phyloP scores from a whole-genome alignment of 1,140 invertebrate genomes.

The Euwallacea similis region DNA sequence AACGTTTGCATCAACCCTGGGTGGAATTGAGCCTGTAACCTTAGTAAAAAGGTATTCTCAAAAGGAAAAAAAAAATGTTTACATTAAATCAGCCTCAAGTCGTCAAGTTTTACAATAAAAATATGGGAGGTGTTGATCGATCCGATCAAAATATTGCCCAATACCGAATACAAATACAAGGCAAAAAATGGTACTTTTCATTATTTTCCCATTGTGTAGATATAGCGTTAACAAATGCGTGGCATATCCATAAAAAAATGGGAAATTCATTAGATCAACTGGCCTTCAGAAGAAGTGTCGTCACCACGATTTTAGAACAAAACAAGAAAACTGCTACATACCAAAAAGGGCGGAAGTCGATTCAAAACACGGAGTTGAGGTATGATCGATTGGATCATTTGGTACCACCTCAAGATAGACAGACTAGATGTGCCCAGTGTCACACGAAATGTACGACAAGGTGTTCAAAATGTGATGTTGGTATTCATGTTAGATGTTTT shows the following conservation, averaged over 20 bases:
- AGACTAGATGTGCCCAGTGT: no score
- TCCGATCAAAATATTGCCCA: no score
- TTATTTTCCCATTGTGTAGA: no score
- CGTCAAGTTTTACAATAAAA: constrained; percentile 43
- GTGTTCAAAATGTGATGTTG: no score
- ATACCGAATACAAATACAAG: constrained; percentile 43
- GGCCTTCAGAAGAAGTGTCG: constrained; percentile 41
- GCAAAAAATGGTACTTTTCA: constrained; percentile 49
- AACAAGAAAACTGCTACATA: constrained; percentile 15
- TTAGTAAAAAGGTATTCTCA: constrained; percentile 40
- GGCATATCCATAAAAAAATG: constrained; percentile 42
- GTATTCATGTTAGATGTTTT: no score
- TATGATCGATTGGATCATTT: no score
- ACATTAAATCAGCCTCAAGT: constrained; percentile 43
- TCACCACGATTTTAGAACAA: constrained; percentile 8
- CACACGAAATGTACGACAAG: no score
- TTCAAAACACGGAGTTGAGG: neutral
- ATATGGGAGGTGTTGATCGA: no score
- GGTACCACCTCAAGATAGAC: no score
- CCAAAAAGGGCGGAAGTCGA: neutral
- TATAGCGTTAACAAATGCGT: constrained; percentile 47
- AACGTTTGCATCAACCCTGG: constrained; percentile 32
- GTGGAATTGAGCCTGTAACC: constrained; percentile 30
- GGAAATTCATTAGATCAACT: constrained; percentile 39
- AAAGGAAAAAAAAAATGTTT: constrained; percentile 41